Base-by-base conservation (phyloP, 2,888 invertebrate species). In the Ophioninae sp. region DNA sequence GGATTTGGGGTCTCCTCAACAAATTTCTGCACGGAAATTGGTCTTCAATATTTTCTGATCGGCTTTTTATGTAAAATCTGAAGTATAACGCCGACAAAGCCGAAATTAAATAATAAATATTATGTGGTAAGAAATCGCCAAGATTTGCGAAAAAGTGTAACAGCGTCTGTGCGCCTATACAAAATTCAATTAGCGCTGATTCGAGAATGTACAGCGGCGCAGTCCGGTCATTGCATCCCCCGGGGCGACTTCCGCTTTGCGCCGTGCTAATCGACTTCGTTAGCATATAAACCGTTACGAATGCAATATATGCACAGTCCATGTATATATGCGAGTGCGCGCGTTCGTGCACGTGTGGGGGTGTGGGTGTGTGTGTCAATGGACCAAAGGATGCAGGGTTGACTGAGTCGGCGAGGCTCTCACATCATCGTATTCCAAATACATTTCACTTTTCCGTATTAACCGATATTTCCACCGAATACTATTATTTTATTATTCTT, bases 211-310 rank as follows among this genome's bases (percentile, higher is more conserved):
- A 21, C 8, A 17, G 59, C 21, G 44, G 23, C 21, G 2, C 13
- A 44, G 50, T 39, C 44, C 44, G 68, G 68, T 68, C 50, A 68
- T 21, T 50, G 44, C 44, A 50, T 44, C 68, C 23, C 69, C 69
- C 56, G 30, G 75, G 64, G 70, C 73, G 74, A 65, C 79, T 76
- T 82, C 79, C 82, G 65, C 39, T 75, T 79, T 76, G 67, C 70
- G 70, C 68, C 10, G 50, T 61, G 74, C 82, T 82, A 79, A 79
- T 79, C 75, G 65, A 72, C 70, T 64, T 82, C 75, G 75, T 82
- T 82, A 82, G 75, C 79, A 20, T 21, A 50, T 74, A 57, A 23
- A 50, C 17, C 69, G 77, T 62, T 69, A 44, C 20, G 20, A 20
- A 59, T 59, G 21, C 59, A 21, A 21, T 50, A 50, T 50, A 50